Evolutionary conservation across 2,113 vertebrate genomes (phyloP).

Genomic region (Cervus canadensis): DNA sequence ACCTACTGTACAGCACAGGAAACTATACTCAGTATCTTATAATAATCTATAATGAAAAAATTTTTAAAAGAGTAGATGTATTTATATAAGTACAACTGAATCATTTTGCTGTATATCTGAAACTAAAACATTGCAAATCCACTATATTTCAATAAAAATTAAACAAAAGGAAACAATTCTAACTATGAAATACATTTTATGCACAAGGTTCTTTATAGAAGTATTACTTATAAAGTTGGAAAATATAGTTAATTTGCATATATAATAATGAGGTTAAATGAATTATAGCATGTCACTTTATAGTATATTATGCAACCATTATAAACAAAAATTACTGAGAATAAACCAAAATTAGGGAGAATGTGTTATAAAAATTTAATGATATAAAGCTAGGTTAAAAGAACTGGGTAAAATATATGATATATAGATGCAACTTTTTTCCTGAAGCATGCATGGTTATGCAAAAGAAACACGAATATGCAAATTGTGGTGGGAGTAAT

Average conservation of each 20-base stretch:
- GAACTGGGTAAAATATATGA: neutral
- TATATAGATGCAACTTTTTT: neutral
- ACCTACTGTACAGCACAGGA: neutral
- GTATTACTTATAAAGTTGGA: neutral
- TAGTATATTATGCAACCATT: neutral
- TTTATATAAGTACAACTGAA: neutral
- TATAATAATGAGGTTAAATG: neutral
- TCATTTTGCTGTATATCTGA: neutral
- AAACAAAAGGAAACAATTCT: neutral
- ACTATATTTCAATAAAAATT: neutral
- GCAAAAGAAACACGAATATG: neutral
- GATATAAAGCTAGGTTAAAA: neutral
- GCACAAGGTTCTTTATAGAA: neutral
- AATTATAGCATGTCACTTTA: neutral
- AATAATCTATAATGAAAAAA: neutral
- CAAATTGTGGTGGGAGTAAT: neutral
- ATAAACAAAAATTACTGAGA: neutral
- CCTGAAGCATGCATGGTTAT: neutral
- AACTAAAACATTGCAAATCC: neutral
- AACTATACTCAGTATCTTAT: neutral
- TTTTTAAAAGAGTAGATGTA: neutral
- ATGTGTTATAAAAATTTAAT: neutral
- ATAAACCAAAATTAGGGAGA: neutral
- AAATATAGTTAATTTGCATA: neutral
- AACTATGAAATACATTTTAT: neutral